Conservation (phyloP, 2,113 vertebrate species). For the Pandion haliaetus region DNA sequence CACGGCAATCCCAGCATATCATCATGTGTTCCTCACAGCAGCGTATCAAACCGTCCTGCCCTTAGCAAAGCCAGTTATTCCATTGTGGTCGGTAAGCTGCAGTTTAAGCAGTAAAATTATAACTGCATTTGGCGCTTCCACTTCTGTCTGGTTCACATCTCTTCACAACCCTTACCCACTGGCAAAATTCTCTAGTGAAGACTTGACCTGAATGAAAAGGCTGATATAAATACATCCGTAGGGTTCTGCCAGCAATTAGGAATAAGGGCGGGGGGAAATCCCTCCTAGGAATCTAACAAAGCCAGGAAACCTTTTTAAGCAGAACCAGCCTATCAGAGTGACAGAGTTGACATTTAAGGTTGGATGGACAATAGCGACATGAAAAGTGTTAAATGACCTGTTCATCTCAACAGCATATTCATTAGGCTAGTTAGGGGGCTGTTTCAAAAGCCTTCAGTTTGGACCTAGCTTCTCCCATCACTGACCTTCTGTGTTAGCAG, state of each 20-base stretch:
- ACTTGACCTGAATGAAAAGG: conserved; percentile 33
- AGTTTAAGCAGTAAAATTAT: not conserved
- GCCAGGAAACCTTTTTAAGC: conserved; percentile 52
- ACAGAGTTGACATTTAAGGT: conserved; percentile 56
- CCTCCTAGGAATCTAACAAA: conserved; percentile 46
- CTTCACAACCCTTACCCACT: not conserved
- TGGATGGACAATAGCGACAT: conserved; percentile 34
- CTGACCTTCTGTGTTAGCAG: conserved; percentile 33
- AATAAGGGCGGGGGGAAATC: not conserved
- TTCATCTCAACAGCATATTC: conserved; percentile 51
- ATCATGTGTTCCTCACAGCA: fast-evolving
- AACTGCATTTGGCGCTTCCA: not conserved
- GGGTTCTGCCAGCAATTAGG: conserved; percentile 50
- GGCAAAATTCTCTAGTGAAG: not conserved
- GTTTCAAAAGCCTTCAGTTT: conserved; percentile 35
- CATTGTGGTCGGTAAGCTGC: not conserved
- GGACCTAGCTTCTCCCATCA: conserved; percentile 18
- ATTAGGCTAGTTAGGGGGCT: conserved; percentile 38
- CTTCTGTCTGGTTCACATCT: not conserved
- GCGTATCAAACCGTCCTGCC: not conserved
- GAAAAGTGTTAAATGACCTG: conserved; percentile 56
- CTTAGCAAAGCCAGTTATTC: not conserved
- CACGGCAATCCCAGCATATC: not conserved
- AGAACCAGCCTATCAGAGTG: conserved; percentile 38
- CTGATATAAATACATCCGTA: conserved; percentile 34